Base-by-base conservation (phyloP, 2,113 vertebrate species). In the Corythornis vintsioides region DNA sequence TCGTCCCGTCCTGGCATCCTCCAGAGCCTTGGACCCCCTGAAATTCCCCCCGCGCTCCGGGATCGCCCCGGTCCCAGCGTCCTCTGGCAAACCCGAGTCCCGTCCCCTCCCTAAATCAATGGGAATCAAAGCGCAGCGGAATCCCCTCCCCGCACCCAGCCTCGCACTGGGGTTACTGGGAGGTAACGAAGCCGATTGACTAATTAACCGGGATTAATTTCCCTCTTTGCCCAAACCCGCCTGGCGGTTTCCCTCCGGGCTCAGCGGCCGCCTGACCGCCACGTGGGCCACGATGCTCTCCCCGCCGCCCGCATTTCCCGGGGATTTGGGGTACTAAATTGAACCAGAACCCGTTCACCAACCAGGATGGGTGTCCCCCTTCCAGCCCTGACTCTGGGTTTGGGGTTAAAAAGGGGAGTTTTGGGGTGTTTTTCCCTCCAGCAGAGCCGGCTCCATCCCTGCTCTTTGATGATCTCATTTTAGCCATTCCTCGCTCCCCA, bases 191-290 rank as follows among this genome's bases (percentile, higher is more conserved):
- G 69, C 88, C 77, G 92, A 95, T 92, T 91, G 60, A 47, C 65
- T 92, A 86, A 92, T 95, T 86, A 91, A 84, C 71, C 0, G 2
- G 77, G 92, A 90, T 93, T 93, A 93, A 94, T 90, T 94, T 77
- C 85, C 66, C 82, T 73, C 45, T 89, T 94, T 91, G 83, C 91
- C 82, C 70, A 77, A 56, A 69, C 48, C 47, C 40, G 86, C 85
- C 59, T 57, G 8, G n/a, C 3, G 40, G 87, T 88, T 95, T 90
- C 57, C 45, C 65, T 53, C 60, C 22, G 4, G 48, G 43, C 40
- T 45, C 26, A 69, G 45, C 13, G 3, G 15, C 67, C n/a, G 9
- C 45, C 55, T 42, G 43, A 40, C 50, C 3, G 5, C 76, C 35
- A 40, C 1, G 0, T n/a, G 40, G 31, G 35, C 59, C 3, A 53